Evolutionary conservation across 1,140 invertebrate genomes (phyloP).

Genomic region (Drosophila santomea): DNA sequence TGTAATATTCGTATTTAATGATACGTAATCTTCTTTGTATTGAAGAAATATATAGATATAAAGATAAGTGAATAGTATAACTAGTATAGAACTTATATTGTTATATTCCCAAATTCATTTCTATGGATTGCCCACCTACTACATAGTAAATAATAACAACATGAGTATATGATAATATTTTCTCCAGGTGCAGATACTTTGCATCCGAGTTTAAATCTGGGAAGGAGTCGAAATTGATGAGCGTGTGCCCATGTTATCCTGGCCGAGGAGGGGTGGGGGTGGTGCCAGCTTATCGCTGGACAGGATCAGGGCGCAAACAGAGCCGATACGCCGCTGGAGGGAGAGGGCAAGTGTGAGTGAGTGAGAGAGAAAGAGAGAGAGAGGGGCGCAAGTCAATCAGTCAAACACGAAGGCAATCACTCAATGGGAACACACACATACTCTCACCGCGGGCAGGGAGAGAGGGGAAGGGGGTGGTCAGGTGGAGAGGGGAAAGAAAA

Average conservation of each 20-base stretch:
- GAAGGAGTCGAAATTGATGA: constrained; percentile 25
- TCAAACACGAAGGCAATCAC: constrained; percentile 69
- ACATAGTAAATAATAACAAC: too few relatives aligned
- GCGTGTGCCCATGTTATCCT: constrained; percentile 44
- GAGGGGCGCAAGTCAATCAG: constrained; percentile 51
- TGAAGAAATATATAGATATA: too few relatives aligned
- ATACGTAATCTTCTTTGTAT: too few relatives aligned
- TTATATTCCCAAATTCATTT: too few relatives aligned
- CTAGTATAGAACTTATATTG: neutral
- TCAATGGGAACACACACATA: constrained; percentile 66
- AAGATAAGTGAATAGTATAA: neutral
- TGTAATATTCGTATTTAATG: too few relatives aligned
- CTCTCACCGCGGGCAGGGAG: neutral
- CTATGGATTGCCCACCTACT: too few relatives aligned
- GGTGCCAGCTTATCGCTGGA: constrained; percentile 54
- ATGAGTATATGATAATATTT: neutral
- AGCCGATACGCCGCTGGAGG: neutral
- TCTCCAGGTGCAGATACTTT: constrained; percentile 34
- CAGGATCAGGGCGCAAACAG: constrained; percentile 55
- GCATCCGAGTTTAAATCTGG: constrained; percentile 32
- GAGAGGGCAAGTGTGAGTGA: neutral
- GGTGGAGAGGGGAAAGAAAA: neutral
- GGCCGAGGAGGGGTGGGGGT: neutral
- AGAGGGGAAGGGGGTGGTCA: too few relatives aligned
- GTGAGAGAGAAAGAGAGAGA: neutral